These are phyloP conservation scores for Stegana nigrithorax DNA, from an alignment of 2,888 invertebrate genomes.

Conservation along the genomic window DNA sequence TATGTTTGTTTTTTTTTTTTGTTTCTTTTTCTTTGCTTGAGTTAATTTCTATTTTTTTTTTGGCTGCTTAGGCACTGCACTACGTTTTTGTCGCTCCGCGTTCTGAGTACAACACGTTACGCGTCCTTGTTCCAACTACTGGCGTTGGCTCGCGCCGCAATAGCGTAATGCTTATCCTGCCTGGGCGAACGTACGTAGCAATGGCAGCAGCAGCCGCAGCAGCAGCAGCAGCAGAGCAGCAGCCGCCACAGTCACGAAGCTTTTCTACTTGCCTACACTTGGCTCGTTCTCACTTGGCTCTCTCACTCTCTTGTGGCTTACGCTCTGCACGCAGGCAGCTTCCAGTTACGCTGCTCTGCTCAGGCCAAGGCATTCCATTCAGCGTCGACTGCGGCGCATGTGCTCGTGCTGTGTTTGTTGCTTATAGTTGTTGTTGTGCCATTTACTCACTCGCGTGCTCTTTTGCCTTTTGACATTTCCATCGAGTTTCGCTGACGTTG, in stretches of 20 bases:
- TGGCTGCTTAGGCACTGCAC: background rate
- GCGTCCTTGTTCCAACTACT: constrained; percentile 68
- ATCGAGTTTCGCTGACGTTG: constrained; percentile 2
- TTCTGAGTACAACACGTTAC: constrained; percentile 56
- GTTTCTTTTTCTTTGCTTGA: background rate
- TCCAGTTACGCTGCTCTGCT: background rate
- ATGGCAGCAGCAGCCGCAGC: no score
- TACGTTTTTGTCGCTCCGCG: constrained; percentile 20
- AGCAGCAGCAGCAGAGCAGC: no score
- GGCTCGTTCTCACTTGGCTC: no score
- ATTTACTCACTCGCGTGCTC: constrained; percentile 16
- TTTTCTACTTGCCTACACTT: no score
- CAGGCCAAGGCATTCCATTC: no score
- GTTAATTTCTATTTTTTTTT: constrained; percentile 12
- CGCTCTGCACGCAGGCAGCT: background rate
- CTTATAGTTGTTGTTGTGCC: background rate
- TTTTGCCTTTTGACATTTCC: background rate
- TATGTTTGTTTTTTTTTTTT: constrained; percentile 6
- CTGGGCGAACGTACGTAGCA: constrained; percentile 57
- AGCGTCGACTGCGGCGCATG: constrained; percentile 31
- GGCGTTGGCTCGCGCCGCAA: constrained; percentile 43
- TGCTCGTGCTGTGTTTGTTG: background rate
- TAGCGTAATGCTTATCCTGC: constrained; percentile 62
- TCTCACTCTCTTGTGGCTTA: background rate
- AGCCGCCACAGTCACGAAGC: constrained; percentile 38